Evolutionary conservation across 2,888 invertebrate genomes (phyloP).

Genomic region (Villa cingulata): DNA sequence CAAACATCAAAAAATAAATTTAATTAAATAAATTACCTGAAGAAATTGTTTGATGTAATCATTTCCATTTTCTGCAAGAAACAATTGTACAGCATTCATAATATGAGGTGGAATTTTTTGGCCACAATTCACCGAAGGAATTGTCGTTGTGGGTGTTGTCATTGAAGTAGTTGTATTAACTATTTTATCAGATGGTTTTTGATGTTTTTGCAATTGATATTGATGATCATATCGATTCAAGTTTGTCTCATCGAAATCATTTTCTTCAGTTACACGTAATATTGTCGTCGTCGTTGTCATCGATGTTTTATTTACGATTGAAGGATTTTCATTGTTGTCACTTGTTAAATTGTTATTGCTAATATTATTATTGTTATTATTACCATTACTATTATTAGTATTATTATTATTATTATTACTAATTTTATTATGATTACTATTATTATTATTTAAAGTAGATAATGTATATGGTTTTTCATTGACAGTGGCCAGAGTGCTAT

Average conservation of each 20-base stretch:
- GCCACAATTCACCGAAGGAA: neutral
- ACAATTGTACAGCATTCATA: conserved; percentile 46
- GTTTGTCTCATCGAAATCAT: neutral
- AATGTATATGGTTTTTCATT: neutral
- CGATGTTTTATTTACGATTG: neutral
- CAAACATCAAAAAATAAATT: neutral
- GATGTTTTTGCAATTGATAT: neutral
- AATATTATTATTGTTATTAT: conserved; percentile 6
- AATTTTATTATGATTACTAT: neutral
- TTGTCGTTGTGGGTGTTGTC: no score
- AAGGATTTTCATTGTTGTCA: no score
- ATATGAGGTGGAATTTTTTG: conserved; percentile 43
- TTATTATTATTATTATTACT: neutral
- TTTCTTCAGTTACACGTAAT: conserved; percentile 1
- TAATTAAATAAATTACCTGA: conserved; percentile 38
- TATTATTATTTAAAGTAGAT: neutral
- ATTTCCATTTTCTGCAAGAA: conserved; percentile 50
- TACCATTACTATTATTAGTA: conserved; percentile 8
- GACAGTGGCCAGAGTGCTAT: neutral
- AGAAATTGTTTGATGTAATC: conserved; percentile 51
- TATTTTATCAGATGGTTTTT: neutral
- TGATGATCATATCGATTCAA: neutral
- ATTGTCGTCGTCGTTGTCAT: conserved; percentile 12
- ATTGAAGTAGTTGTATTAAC: neutral
- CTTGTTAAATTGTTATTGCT: no score